Base-by-base conservation (phyloP, 92 coral and sea anemone genomes). In the Hydrozoanthus gracilis region DNA sequence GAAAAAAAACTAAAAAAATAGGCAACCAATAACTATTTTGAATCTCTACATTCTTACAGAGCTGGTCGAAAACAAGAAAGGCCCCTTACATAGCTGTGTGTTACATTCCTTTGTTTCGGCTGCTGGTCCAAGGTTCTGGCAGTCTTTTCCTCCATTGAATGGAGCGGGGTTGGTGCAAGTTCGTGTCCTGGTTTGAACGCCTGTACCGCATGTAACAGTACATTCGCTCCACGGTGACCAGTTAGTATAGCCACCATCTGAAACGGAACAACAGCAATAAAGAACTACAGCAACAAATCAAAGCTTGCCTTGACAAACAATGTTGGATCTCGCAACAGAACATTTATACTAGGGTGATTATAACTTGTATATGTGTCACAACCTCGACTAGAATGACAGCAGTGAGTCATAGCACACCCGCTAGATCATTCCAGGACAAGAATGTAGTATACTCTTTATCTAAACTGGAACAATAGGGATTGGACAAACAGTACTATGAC, bases 151-250 rank as follows among this genome's bases (percentile, higher is more conserved):
- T 61, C 78, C 78, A 15, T 61, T 79, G 80, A 69, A 70, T 4
- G 90, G 82, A 2, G 82, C 61, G 77, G 90, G 90, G 14, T 61
- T 72, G 51, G 86, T 88, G 76, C 90, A 88, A 16, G 76, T 79
- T 73, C 90, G 15, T 58, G 60, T 13, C 4, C 90, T 82, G 6
- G 49, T 20, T 50, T 88, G 76, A 11, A 80, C 83, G 0, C 90
- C 90, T 4, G 83, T 48, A 46, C 90, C 90, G 45, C 90, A 88
- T 3, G 90, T 88, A 16, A 73, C 82, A 71, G 82, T 79, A 60
- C 90, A 88, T 61, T 88, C 87, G 39, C 86, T 88, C 54, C 71
- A 88, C 2, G 72, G 8, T 52, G 86, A 49, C 83, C 74, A 88
- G 6, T 72, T 72, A 47, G 82, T 88, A 48, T 80, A 88, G 14